Base-by-base conservation (phyloP, 2,797 vertebrate species). In the Sciaenops ocellatus region DNA sequence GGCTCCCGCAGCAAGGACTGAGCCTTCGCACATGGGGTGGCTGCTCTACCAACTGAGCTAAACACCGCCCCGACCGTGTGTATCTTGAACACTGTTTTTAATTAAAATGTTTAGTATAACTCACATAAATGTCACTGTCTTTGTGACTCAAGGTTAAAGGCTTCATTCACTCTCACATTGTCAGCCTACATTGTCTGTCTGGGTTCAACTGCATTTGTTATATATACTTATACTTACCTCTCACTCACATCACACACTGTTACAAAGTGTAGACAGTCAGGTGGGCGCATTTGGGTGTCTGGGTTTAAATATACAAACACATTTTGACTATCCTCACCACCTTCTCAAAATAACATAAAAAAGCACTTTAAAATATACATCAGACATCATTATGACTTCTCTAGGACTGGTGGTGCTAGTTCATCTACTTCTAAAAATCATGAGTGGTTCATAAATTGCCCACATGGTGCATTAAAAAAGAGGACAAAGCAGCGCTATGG, bases 401-500 rank as follows among this genome's bases (percentile, higher is more conserved):
- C 12, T 44, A 15, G 55, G 34, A 24, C 42, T 48, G 30, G 5
- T 68, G 18, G 6, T 34, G 41, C 9, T 34, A 12, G 51, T 44
- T 56, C 16, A 6, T 67, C 41, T 41, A 13, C 17, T 64, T 20
- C 24, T 38, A 42, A 69, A 68, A 72, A 34, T 5, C 1, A 0
- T 73, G 4, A 16, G 22, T 9, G 41, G 24, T n/a, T 18, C 47
- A 48, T 9, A 6, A 22, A 72, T 9, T n/a, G 9, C 50, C 51
- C 56, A 50, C 11, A 52, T 2, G 12, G n/a, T 42, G 15, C 50
- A 44, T 61, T 20, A 46, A 22, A 62, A 76, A 71, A 56, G 41
- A 50, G 67, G 46, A 16, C 65, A 69, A 30, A 30, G 34, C 56
- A 64, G 50, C 2, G 46, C 78, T 66, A 4, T n/a, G 26, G 80